A percentile compares a stretch with the other conserved stretches of the same genome.
phyloP scores from a whole-genome alignment of 2,113 vertebrate species.

The Chamaea fasciata region DNA sequence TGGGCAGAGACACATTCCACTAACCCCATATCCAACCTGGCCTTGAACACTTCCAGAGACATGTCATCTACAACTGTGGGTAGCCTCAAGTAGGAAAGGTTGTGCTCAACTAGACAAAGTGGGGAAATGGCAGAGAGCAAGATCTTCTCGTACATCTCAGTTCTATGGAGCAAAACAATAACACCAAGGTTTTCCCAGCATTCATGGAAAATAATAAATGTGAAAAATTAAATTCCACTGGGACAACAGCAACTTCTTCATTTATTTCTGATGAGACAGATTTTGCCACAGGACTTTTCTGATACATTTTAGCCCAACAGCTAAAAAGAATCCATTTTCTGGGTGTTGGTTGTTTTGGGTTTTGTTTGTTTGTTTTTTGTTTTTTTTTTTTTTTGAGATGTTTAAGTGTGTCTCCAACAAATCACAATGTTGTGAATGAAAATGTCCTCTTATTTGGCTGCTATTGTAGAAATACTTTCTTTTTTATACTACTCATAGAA shows the following conservation, averaged over 20 bases:
- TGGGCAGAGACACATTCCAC: background rate
- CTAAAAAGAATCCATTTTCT: background rate
- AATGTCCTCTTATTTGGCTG: background rate
- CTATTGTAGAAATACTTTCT: background rate
- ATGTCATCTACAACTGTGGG: background rate
- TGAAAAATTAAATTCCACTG: background rate
- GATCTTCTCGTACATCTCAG: background rate
- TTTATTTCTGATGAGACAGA: background rate
- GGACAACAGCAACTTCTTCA: background rate
- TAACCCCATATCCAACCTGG: background rate
- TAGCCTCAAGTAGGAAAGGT: background rate
- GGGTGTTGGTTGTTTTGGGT: background rate
- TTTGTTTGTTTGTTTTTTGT: too few species aligned
- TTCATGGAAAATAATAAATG: background rate
- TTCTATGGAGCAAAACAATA: background rate
- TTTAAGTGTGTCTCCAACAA: background rate
- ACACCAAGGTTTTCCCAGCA: background rate
- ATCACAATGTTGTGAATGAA: background rate
- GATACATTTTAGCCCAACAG: background rate
- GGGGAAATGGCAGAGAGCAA: background rate
- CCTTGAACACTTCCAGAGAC: background rate
- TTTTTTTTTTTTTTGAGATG: too few species aligned
- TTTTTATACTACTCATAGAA: background rate
- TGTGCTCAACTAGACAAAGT: background rate
- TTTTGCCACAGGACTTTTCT: background rate